phyloP scores from a whole-genome alignment of 2,888 invertebrate genomes.

The Hofmannophila pseudospretella region DNA sequence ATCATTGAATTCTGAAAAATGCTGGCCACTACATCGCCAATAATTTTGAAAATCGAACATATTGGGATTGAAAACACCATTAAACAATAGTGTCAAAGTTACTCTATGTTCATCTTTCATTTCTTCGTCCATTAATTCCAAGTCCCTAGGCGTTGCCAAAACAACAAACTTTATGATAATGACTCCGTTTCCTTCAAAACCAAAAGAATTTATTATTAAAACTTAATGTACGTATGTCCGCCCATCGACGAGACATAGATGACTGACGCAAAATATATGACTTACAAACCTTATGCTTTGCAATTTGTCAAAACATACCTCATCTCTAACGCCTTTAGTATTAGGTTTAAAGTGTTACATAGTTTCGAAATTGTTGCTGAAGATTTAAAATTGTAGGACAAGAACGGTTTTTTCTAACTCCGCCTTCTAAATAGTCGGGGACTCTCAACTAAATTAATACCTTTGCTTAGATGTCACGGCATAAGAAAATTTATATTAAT shows the following conservation, averaged over 20 bases:
- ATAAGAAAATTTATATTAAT: conserved; percentile 48
- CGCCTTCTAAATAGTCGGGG: conserved; percentile 39
- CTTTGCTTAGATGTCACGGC: conserved; percentile 53
- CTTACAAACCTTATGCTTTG: conserved; percentile 20
- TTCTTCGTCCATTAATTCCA: too few relatives aligned
- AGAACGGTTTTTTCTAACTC: conserved; percentile 32
- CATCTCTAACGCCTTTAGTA: not conserved
- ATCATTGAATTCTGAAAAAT: too few relatives aligned
- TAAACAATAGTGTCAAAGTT: too few relatives aligned
- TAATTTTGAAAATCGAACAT: too few relatives aligned
- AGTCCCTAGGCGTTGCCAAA: conserved; percentile 14
- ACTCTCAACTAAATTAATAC: conserved; percentile 44
- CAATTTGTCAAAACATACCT: not conserved
- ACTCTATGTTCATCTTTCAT: too few relatives aligned
- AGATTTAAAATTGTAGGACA: conserved; percentile 21
- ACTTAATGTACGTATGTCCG: conserved; percentile 41
- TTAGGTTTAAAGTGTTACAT: conserved; percentile 17
- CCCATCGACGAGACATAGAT: conserved; percentile 44
- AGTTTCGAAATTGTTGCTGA: not conserved
- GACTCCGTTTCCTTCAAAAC: conserved; percentile 10
- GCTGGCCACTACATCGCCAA: too few relatives aligned
- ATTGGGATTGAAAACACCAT: too few relatives aligned
- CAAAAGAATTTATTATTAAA: conserved; percentile 28
- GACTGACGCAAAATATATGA: conserved; percentile 40
- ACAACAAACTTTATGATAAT: conserved; percentile 16